Conservation (phyloP, 2,113 vertebrate genomes). For the Stigmatopora argus region DNA sequence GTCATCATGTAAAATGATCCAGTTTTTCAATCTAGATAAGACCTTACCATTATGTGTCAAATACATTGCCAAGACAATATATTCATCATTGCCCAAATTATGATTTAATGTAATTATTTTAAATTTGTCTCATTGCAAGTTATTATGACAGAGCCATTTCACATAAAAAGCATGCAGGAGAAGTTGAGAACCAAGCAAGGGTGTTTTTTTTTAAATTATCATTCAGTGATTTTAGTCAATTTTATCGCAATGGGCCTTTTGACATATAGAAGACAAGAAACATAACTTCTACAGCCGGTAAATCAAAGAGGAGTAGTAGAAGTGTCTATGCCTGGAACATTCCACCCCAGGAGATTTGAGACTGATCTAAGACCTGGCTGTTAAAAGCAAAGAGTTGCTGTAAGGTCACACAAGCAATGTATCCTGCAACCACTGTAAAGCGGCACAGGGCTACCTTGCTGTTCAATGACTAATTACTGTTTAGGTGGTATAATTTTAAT, state of each 20-base stretch:
- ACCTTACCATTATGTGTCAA: conserved; percentile 1
- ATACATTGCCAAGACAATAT: background rate
- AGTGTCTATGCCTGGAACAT: conserved; percentile 30
- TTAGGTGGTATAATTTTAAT: too few relatives aligned
- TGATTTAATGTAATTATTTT: background rate
- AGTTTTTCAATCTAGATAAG: conserved; percentile 10
- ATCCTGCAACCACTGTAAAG: conserved; percentile 4
- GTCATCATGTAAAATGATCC: conserved; percentile 29
- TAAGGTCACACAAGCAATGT: conserved; percentile 13
- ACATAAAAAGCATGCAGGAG: background rate
- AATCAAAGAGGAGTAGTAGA: conserved; percentile 15
- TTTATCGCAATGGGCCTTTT: background rate
- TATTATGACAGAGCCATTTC: background rate
- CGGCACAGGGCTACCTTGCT: background rate
- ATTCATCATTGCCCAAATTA: background rate
- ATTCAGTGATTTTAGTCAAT: background rate
- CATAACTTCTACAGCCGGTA: conserved; percentile 3
- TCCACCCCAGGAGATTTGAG: conserved; percentile 40
- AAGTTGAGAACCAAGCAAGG: background rate
- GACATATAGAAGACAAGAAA: background rate
- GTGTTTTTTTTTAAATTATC: background rate
- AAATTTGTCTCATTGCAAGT: background rate
- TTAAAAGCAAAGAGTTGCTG: conserved; percentile 1
- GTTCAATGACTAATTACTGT: background rate
- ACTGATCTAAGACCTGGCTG: conserved; percentile 25